Evolutionary conservation across 2,113 vertebrate genomes (phyloP).

Genomic region (Epinephelus cyanopodus): DNA sequence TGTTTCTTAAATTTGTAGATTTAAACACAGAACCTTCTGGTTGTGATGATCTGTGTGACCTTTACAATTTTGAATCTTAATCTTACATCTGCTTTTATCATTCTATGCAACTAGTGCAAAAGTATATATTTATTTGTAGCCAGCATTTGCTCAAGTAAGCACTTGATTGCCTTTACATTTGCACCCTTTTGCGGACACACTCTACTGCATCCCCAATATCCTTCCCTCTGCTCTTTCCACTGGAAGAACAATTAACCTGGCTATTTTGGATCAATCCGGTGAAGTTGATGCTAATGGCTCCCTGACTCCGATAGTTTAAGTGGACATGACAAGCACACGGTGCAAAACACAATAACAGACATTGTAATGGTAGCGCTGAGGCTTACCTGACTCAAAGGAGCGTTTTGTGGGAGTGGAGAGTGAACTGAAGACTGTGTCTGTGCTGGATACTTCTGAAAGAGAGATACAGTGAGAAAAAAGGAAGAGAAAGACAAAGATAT

Average conservation of each 20-base stretch:
- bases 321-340: conserved; percentile 19
- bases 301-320: conserved; percentile 8
- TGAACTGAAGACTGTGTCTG: conserved; percentile 66
- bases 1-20: not conserved
- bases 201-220: conserved; percentile 1
- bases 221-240: conserved; percentile 8
- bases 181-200: conserved; percentile 3
- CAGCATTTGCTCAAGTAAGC: not conserved
- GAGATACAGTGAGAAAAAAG: not conserved
- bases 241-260: conserved; percentile 43
- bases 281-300: not conserved
- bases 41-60: not conserved
- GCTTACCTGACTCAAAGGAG: conserved; percentile 77
- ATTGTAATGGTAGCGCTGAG: conserved; percentile 9
- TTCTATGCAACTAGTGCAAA: not conserved
- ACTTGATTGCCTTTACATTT: conserved; percentile 16
- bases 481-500: not conserved
- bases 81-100: not conserved
- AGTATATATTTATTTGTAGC: not conserved
- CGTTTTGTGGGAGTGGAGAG: conserved; percentile 78
- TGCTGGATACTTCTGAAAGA: conserved; percentile 71
- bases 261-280: conserved; percentile 37
- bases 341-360: conserved; percentile 20
- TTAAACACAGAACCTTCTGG: not conserved
- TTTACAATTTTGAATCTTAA: conserved; percentile 6